Base-by-base conservation (phyloP, 2,888 invertebrate genomes). In the Drosophila neutralis region DNA sequence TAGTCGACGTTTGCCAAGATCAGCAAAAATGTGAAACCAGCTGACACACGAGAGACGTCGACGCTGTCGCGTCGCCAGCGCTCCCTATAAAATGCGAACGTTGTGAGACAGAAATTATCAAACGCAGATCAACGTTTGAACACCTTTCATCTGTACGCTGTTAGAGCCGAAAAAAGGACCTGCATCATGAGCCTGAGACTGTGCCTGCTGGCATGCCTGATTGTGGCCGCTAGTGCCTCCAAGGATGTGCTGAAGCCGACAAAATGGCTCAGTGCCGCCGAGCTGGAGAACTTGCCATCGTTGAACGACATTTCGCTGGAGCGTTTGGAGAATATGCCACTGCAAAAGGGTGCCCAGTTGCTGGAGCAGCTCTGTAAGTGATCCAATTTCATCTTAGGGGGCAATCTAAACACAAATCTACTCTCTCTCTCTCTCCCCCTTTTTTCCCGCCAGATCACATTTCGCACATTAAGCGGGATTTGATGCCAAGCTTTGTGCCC, bases 321-420 rank as follows among this genome's bases (percentile, higher is more conserved):
- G 59, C 69, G 71, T 27, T 61, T 91, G 80, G 91, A 92, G 76
- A 78, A 72, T 38, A 82, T 90, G 90, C 72, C 92, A 0, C 56
- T 82, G 40, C 60, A 80, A 24, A 82, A 83, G 51, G 92, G 89
- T 18, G 91, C 92, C 58, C 64, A 86, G 18, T 59, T 90, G 69
- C n/a, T 90, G 35, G 80, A 89, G 59, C 78, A 81, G 56, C 63
- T 92, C 58, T 92, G 91, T 91, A 73, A 87, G 91, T 86, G 4
- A 15, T 29, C 4, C 3, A 29, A 13, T 8, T 29, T 35, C 8
- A 7, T 35, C 4, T n/a, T 5, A 15, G 15, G 21, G 1, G 13
- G 13, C 18, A 21, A 38, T 33, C 38, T 48, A 53, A 38, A 36
- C 58, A 10, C 13, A 15, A 15, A 21, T 15, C 13, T 5, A 13